A percentile compares a stretch with the other conserved stretches of the same genome.
Conservation (phyloP, 2,113 vertebrate genomes). For the Siphamia tubifer region DNA sequence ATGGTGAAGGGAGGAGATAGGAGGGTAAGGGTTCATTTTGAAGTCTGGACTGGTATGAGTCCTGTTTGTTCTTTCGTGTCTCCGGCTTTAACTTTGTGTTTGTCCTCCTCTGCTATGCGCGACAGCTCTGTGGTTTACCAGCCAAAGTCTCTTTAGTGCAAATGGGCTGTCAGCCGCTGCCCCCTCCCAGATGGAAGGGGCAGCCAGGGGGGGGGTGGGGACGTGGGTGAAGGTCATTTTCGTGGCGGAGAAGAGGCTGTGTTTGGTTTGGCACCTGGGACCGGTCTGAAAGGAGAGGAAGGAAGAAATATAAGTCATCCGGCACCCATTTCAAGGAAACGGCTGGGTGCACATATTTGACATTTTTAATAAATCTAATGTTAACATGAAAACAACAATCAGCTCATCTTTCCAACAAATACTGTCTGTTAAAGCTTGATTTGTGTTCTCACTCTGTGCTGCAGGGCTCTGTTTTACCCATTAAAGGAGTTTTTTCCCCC, state of each 20-base stretch:
- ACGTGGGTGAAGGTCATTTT: slow-evolving; percentile 80
- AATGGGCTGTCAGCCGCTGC: slow-evolving; percentile 67
- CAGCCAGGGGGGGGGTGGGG: neutral
- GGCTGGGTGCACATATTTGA: too few relatives aligned
- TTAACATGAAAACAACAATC: too few relatives aligned
- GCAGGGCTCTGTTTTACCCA: too few relatives aligned
- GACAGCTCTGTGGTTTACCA: slow-evolving; percentile 47
- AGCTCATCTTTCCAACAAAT: too few relatives aligned
- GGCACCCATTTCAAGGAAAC: neutral
- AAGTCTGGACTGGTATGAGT: slow-evolving; percentile 15
- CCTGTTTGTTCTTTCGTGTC: slow-evolving; percentile 4
- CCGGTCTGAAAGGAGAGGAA: slow-evolving; percentile 56
- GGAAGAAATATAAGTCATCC: neutral
- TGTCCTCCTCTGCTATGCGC: slow-evolving; percentile 4
- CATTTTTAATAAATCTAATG: too few relatives aligned
- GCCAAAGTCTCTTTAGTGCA: slow-evolving; percentile 79
- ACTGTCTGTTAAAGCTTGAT: too few relatives aligned
- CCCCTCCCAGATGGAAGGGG: too few relatives aligned
- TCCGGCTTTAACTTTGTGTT: slow-evolving; percentile 21
- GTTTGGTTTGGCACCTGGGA: slow-evolving; percentile 81
- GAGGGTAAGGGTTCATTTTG: slow-evolving; percentile 1
- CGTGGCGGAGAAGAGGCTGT: slow-evolving; percentile 72
- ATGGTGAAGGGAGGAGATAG: neutral
- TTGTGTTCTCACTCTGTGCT: too few relatives aligned
- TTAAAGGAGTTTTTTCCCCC: too few relatives aligned